A percentile compares a stretch with the other conserved stretches of the same genome.
These are phyloP conservation scores for Cardiocondyla obscurior DNA, from an alignment of 1,140 invertebrate genomes.

Conservation along the genomic window DNA sequence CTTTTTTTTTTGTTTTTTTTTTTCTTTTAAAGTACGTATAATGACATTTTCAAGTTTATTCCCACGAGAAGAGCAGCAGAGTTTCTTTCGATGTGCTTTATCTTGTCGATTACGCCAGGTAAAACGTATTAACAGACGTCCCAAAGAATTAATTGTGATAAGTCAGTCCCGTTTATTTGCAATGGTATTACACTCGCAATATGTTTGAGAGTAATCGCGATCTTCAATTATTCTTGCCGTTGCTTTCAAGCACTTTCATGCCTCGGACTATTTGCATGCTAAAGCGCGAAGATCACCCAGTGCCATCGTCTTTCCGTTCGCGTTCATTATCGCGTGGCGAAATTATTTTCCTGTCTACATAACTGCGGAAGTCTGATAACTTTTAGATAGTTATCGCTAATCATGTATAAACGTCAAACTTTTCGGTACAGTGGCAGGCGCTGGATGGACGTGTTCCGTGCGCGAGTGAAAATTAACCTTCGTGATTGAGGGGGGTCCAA, in stretches of 20 bases:
- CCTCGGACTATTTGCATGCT: background rate
- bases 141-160: background rate
- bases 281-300: background rate
- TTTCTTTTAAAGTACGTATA: background rate
- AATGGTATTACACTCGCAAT: background rate
- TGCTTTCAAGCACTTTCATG: background rate
- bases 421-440: background rate
- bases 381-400: conserved; percentile 52
- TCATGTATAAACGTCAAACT: conserved; percentile 49
- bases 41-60: conserved; percentile 29
- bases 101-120: background rate
- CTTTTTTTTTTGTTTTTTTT: background rate
- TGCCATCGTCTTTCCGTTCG: background rate
- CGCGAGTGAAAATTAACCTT: conserved; percentile 46
- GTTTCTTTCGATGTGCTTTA: background rate
- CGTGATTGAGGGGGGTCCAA: conserved; percentile 15
- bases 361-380: conserved; percentile 41
- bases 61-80: background rate
- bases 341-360: conserved; percentile 42
- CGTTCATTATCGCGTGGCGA: conserved; percentile 40
- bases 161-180: background rate
- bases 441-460: conserved; percentile 16
- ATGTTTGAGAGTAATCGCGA: background rate
- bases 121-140: background rate
- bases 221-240: background rate